Base-by-base conservation (phyloP, 2,113 vertebrate genomes). In the Mustela lutreola region DNA sequence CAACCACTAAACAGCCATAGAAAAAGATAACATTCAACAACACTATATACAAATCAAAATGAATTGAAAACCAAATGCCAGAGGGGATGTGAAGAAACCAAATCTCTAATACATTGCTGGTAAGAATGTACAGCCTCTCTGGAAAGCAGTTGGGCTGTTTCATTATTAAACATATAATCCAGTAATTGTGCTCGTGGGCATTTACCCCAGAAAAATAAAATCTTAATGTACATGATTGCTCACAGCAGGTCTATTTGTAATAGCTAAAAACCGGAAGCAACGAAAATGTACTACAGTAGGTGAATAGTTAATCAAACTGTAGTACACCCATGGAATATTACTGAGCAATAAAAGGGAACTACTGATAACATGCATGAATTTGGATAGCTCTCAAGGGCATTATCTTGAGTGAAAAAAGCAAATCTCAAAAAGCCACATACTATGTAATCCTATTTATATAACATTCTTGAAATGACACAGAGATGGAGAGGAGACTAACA, bases 271-370 rank as follows among this genome's bases (percentile, higher is more conserved):
- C 70, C 48, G 22, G 28, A 92, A 90, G 93, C 79, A 94, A 86
- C 10, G 33, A 89, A 95, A 93, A 94, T 53, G 39, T 70, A 45
- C 39, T 53, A 56, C 19, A 91, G 75, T 3, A 95, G 33, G 62
- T 92, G 60, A 89, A 75, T 3, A 24, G 67, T 71, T 95, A 93
- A 76, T 42, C 42, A 60, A 91, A 85, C 7, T 71, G 19, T 73
- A 96, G 58, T 56, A 89, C 16, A 97, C 28, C 70, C 56, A 90
- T 22, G 16, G 53, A 89, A 67, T 56, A 36, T 12, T 53, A 73
- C 12, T 60, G 16, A 79, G 78, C 53, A 96, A 76, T 91, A 87
- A 89, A 95, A 95, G 83, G 86, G 28, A 82, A 88, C 39, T 53
- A 26, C 4, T 80, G 11, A 92, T 60, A 60, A 65, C 53, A 31